Evolutionary conservation across 2,113 vertebrate species (phyloP).

Genomic region (Pyxicephalus adspersus): DNA sequence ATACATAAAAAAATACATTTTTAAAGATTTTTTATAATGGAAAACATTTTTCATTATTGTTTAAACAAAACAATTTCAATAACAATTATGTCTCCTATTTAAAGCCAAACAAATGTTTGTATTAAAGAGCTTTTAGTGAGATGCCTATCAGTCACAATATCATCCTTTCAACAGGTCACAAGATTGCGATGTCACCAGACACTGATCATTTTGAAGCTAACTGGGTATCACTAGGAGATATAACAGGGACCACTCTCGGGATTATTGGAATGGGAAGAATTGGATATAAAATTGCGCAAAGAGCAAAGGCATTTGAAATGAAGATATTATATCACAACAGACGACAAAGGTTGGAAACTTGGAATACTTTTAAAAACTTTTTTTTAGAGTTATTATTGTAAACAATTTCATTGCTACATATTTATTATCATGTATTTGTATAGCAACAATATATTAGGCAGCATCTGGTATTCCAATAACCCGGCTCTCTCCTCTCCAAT

Average conservation of each 20-base stretch:
- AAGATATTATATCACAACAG: slow-evolving; percentile 74
- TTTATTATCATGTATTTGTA: no score
- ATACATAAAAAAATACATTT: no score
- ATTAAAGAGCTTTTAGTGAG: no score
- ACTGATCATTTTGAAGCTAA: slow-evolving; percentile 59
- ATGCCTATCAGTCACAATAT: no score
- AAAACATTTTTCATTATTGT: no score
- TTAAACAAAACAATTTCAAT: no score
- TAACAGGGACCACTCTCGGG: slow-evolving; percentile 67
- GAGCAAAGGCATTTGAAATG: slow-evolving; percentile 73
- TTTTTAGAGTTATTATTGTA: background rate
- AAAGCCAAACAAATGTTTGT: no score
- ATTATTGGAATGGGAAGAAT: slow-evolving; percentile 74
- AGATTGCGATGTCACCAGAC: slow-evolving; percentile 60
- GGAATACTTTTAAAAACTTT: background rate
- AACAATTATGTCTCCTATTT: no score
- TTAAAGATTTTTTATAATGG: no score
- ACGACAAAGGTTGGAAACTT: slow-evolving; percentile 64
- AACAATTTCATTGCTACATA: background rate
- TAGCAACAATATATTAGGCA: no score
- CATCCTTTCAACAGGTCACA: slow-evolving; percentile 58
- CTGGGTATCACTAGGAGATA: slow-evolving; percentile 67
- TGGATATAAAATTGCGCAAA: slow-evolving; percentile 71
- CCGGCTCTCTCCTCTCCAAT: no score
- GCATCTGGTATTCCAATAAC: no score